A percentile compares a stretch with the other conserved stretches of the same genome.
Evolutionary conservation across 2,888 invertebrate species (phyloP).

Genomic region (Drosophila infuscata): DNA sequence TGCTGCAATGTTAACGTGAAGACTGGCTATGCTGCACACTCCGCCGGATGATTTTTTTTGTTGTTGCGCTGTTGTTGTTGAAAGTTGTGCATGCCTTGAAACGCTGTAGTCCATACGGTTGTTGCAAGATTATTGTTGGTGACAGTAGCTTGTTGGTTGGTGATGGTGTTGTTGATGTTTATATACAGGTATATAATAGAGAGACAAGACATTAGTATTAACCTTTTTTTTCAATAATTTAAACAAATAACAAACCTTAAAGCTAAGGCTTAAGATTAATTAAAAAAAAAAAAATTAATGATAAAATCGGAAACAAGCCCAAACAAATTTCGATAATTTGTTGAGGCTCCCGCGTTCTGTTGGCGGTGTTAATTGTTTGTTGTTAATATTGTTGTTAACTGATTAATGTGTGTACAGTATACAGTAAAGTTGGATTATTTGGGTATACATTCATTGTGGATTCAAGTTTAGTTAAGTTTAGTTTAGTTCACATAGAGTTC

Average conservation of each 20-base stretch:
- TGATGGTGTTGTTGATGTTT: constrained; percentile 60
- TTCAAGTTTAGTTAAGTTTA: constrained; percentile 26
- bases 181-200: constrained; percentile 79
- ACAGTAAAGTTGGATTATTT: constrained; percentile 31
- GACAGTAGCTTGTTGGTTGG: constrained; percentile 18
- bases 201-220: constrained; percentile 79
- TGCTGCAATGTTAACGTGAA: constrained; percentile 4
- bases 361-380: constrained; percentile 15
- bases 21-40: constrained; percentile 2
- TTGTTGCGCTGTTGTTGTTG: constrained; percentile 12
- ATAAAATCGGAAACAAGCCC: constrained; percentile 28
- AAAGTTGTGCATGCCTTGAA: constrained; percentile 14
- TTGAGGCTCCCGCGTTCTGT: constrained; percentile 20
- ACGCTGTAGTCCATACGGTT: constrained; percentile 11
- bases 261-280: constrained; percentile 64
- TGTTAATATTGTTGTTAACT: constrained; percentile 44
- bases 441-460: constrained; percentile 11
- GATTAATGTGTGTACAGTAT: constrained; percentile 30
- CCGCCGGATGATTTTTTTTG: constrained; percentile 15
- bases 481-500: constrained; percentile 29
- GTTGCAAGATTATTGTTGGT: constrained; percentile 14
- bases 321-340: constrained; percentile 14
- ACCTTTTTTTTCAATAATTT: constrained; percentile 73
- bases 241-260: constrained; percentile 74
- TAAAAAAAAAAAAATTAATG: constrained; percentile 31